phyloP scores from a whole-genome alignment of 2,888 invertebrate species.

The Trissoscelio sp. region DNA sequence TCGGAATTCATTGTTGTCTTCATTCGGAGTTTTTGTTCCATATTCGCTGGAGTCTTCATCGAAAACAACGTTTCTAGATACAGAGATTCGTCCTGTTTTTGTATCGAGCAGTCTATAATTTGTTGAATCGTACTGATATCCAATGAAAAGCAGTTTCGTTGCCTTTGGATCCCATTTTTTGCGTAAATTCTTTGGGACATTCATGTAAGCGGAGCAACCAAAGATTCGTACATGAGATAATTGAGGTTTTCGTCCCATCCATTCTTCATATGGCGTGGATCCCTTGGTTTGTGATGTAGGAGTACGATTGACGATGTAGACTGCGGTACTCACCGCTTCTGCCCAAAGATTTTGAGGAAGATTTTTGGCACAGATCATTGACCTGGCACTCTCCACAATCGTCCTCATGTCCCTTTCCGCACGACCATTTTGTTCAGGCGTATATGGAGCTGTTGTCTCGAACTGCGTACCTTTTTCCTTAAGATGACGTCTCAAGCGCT shows the following conservation, averaged over 20 bases:
- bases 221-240: neutral
- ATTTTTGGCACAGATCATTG: too few species aligned
- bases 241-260: conserved; percentile 7
- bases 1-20: too few species aligned
- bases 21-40: too few species aligned
- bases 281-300: neutral
- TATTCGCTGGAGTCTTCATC: too few species aligned
- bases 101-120: too few species aligned
- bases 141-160: conserved; percentile 66
- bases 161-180: conserved; percentile 68
- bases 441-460: neutral
- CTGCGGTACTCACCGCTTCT: conserved; percentile 39
- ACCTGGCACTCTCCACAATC: too few species aligned
- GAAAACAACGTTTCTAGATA: too few species aligned
- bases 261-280: neutral
- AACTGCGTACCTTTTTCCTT: neutral
- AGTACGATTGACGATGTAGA: conserved; percentile 8
- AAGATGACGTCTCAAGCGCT: conserved; percentile 5
- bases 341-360: conserved; percentile 38
- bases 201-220: neutral
- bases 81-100: too few species aligned
- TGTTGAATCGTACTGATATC: conserved; percentile 57
- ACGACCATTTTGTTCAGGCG: neutral
- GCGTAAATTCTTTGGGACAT: conserved; percentile 15
- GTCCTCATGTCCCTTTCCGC: neutral